phyloP scores from a whole-genome alignment of 2,113 vertebrate species.

The Scomber scombrus region DNA sequence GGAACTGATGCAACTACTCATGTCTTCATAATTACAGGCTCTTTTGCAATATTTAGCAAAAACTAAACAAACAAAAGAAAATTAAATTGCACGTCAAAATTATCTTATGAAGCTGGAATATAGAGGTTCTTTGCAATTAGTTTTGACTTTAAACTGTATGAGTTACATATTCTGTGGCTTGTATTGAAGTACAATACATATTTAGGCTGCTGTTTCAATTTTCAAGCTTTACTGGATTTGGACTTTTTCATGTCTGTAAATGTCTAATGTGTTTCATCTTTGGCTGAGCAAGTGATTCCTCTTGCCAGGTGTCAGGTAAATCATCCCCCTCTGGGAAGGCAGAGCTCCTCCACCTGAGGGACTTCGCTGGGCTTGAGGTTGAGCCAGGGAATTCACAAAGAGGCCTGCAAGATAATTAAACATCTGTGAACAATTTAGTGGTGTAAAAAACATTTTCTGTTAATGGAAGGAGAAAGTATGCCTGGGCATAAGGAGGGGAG shows the following conservation, averaged over 20 bases:
- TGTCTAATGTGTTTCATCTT: conserved; percentile 18
- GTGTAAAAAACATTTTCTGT: conserved; percentile 30
- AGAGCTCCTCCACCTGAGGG: conserved; percentile 4
- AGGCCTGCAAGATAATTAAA: conserved; percentile 64
- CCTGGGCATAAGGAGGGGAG: conserved; percentile 4
- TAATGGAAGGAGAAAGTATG: not conserved
- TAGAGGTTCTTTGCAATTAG: not conserved
- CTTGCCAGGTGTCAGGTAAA: conserved; percentile 44
- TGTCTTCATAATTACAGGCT: conserved; percentile 76
- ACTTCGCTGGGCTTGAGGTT: conserved; percentile 69
- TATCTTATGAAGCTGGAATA: conserved; percentile 48
- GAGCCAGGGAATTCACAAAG: conserved; percentile 66
- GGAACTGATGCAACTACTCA: conserved; percentile 73
- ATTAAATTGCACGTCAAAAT: conserved; percentile 50
- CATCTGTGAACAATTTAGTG: conserved; percentile 35
- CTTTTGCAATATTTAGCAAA: conserved; percentile 75
- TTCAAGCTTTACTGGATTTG: not conserved
- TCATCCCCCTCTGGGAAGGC: conserved; percentile 29
- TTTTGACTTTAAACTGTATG: not conserved
- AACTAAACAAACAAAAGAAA: conserved; percentile 63
- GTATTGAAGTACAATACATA: not conserved
- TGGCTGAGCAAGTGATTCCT: conserved; percentile 54
- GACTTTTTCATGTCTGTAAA: not conserved
- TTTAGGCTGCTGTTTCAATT: conserved; percentile 5
- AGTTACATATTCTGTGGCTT: not conserved